Evolutionary conservation across 2,888 invertebrate species (phyloP).

Genomic region (Agrotis puta): DNA sequence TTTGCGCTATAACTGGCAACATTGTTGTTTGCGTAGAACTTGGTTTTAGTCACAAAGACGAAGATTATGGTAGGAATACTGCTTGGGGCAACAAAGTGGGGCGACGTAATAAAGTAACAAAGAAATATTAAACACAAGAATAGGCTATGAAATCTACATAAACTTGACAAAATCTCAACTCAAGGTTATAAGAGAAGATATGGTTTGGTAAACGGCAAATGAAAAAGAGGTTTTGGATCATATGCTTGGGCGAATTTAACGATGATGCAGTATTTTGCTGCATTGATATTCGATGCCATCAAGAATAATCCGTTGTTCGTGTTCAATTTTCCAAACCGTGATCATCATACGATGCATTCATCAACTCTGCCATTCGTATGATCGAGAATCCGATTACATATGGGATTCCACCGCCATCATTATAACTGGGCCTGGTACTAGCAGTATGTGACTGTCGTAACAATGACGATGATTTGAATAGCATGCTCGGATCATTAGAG

Average conservation of each 20-base stretch:
- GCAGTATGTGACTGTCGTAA: slow-evolving; percentile 33
- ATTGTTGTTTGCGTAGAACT: slow-evolving; percentile 39
- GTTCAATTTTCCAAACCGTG: slow-evolving; percentile 18
- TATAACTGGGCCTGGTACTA: slow-evolving; percentile 50
- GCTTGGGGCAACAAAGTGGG: slow-evolving; percentile 17
- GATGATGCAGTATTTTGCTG: not conserved
- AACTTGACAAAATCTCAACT: not conserved
- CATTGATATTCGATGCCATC: not conserved
- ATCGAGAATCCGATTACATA: slow-evolving; percentile 27
- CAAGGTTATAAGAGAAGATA: not conserved
- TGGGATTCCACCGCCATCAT: slow-evolving; percentile 37
- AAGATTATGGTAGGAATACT: slow-evolving; percentile 15
- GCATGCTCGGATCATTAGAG: slow-evolving; percentile 46
- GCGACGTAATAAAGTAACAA: slow-evolving; percentile 22
- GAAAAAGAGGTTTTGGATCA: not conserved
- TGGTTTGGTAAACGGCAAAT: not conserved
- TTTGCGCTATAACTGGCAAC: slow-evolving; percentile 46
- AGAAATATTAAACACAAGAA: slow-evolving; percentile 18
- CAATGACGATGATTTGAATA: slow-evolving; percentile 53
- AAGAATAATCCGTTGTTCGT: slow-evolving; percentile 16
- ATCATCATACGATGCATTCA: slow-evolving; percentile 17
- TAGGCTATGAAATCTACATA: not conserved
- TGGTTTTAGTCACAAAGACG: slow-evolving; percentile 30
- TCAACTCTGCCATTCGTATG: slow-evolving; percentile 40
- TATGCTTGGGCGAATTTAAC: not conserved